These are phyloP conservation scores for Odontamblyopus lacepedii DNA, from an alignment of 2,797 vertebrate species.

Conservation along the genomic window DNA sequence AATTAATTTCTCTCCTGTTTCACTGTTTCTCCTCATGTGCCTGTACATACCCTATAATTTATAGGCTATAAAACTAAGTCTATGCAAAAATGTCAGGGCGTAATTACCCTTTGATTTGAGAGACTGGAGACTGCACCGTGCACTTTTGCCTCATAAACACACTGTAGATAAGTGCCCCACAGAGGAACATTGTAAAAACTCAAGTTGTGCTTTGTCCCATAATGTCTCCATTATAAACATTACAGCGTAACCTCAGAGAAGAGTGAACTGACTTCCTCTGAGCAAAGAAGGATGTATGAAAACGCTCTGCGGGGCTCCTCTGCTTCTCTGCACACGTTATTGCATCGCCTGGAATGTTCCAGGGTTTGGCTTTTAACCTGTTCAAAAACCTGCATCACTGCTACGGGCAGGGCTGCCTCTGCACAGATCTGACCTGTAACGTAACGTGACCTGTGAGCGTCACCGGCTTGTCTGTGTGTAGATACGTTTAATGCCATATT, in stretches of 20 bases:
- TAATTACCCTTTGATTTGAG: constrained; percentile 13
- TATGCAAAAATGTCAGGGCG: not conserved
- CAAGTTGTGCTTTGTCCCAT: constrained; percentile 9
- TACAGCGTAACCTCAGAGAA: constrained; percentile 4
- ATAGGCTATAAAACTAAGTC: not conserved
- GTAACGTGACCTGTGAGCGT: too few relatives aligned
- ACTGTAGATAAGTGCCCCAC: not conserved
- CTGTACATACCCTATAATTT: not conserved
- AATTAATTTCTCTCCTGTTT: not conserved
- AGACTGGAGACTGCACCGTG: not conserved
- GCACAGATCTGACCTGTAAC: too few relatives aligned
- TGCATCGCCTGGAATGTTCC: too few relatives aligned
- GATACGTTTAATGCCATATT: too few relatives aligned
- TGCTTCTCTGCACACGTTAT: too few relatives aligned
- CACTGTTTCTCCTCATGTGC: not conserved
- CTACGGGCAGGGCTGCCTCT: too few relatives aligned
- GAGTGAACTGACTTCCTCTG: not conserved
- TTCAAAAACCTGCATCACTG: too few relatives aligned
- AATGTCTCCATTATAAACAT: not conserved
- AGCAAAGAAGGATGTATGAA: not conserved
- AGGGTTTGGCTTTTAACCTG: too few relatives aligned
- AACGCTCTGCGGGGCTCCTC: too few relatives aligned
- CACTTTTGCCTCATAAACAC: not conserved
- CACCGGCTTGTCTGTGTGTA: too few relatives aligned
- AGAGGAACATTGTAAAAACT: constrained; percentile 4